These are phyloP conservation scores for Petrocephalus sullivani DNA, from an alignment of 2,797 vertebrate species.

Conservation along the genomic window DNA sequence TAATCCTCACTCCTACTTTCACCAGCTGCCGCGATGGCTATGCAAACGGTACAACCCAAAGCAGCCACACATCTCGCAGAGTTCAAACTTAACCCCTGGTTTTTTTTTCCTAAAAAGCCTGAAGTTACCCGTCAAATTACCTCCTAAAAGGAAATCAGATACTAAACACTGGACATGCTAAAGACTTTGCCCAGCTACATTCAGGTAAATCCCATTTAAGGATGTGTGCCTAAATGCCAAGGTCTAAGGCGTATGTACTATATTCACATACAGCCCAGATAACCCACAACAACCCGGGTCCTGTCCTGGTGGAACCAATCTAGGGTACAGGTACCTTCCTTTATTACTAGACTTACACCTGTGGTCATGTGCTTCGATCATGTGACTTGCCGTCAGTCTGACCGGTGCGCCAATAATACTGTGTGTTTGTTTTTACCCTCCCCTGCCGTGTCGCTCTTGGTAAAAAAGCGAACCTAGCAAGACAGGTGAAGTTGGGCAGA, in stretches of 20 bases:
- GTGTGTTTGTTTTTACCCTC: constrained; percentile 16
- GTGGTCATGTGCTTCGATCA: not conserved
- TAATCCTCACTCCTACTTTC: not conserved
- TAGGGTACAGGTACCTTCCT: not conserved
- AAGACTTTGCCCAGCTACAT: not conserved
- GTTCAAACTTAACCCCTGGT: not conserved
- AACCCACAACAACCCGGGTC: not conserved
- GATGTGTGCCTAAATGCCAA: not conserved
- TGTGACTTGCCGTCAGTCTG: not conserved
- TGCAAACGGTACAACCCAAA: not conserved
- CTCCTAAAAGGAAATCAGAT: not conserved
- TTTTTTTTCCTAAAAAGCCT: not conserved
- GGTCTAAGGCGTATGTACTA: not conserved
- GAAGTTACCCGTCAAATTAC: too few relatives aligned
- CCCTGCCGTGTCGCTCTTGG: constrained; percentile 27
- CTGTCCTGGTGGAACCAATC: not conserved
- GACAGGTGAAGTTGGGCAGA: constrained; percentile 77
- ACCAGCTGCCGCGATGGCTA: not conserved
- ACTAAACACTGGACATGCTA: not conserved
- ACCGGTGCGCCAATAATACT: not conserved
- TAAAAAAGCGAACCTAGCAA: constrained; percentile 77
- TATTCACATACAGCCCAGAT: not conserved
- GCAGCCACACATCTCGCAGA: not conserved
- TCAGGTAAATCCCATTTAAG: not conserved
- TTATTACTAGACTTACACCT: not conserved